Conservation (phyloP, 1,140 invertebrate species). For the Drosophila asahinai region DNA sequence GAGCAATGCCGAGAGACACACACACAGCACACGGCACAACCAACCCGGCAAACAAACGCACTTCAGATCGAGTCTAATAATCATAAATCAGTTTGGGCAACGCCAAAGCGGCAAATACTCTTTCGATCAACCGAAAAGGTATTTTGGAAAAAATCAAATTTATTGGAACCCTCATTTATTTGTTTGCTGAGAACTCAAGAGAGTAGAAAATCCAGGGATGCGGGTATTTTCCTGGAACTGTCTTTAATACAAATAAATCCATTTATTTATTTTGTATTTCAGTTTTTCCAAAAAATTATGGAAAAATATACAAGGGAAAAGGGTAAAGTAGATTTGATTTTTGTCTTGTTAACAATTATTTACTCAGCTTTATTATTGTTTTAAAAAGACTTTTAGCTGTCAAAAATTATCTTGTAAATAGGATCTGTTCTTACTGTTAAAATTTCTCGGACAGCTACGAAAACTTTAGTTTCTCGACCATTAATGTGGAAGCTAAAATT, state of each 20-base stretch:
- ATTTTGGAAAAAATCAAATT: not conserved
- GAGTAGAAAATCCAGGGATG: not conserved
- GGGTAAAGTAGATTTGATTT: no score
- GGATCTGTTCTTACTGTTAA: no score
- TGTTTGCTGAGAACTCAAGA: not conserved
- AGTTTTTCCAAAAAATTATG: not conserved
- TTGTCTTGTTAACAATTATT: no score
- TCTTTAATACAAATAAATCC: not conserved
- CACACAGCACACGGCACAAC: not conserved
- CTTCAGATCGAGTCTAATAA: slow-evolving; percentile 1
- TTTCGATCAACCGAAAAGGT: not conserved
- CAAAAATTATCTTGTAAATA: no score
- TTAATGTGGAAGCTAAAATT: no score
- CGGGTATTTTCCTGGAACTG: not conserved
- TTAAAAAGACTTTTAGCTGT: no score
- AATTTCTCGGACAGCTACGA: no score
- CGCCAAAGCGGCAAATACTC: not conserved
- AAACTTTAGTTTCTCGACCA: no score
- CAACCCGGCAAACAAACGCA: slow-evolving; percentile 20
- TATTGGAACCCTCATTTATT: not conserved
- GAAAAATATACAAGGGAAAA: no score
- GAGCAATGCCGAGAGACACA: slow-evolving; percentile 22
- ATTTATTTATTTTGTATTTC: not conserved
- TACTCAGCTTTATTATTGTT: no score
- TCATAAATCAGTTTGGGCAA: not conserved